Evolutionary conservation across 2,888 invertebrate genomes (phyloP), one percentile per base, ranked within the genome.

Genomic region (Listrodromus nycthemerus): DNA sequence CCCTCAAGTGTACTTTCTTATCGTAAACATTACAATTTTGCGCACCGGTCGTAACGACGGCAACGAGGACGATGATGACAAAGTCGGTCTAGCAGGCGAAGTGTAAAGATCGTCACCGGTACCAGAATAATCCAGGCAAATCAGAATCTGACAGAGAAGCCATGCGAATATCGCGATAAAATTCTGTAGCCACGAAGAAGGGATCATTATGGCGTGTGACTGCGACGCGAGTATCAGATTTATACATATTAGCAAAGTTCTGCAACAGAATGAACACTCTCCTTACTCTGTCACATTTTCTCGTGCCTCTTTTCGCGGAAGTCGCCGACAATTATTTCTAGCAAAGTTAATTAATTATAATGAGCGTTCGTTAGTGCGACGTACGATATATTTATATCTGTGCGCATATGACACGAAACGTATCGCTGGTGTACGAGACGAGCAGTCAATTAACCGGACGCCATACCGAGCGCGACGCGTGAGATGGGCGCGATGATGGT

Each of bases 321-420:
- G 86, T 82, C 84, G 48, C 80, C 48, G 88, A 88, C 87, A 90
- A 91, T 90, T 83, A 90, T 89, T 61, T 65, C 73, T 71, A 86
- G 75, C 85, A 86, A 85, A 89, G 85, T 86, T 89, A 91, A 91
- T 90, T 91, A 90, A 89, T 90, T 88, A 88, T 91, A 90, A 90
- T 88, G 88, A 90, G 89, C 83, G 81, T 77, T 82, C 79, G 81
- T 80, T 83, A 80, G 80, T 55, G 65, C 55, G 48, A 65, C 63
- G 66, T 52, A 52, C 52, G 78, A 65, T 78, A 69, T 61, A 79
- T 52, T 30, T 48, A 67, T 67, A 58, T 71, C 45, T 65, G 63
- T 69, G 74, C 74, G 63, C 33, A 74, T 13, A 30, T 30, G 27
- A 74, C 79, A 48, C 45, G 83, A 63, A 33, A 58, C 58, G 45